These are phyloP conservation scores for Drosophila santomea DNA, from an alignment of 1,140 invertebrate genomes.

Conservation along the genomic window DNA sequence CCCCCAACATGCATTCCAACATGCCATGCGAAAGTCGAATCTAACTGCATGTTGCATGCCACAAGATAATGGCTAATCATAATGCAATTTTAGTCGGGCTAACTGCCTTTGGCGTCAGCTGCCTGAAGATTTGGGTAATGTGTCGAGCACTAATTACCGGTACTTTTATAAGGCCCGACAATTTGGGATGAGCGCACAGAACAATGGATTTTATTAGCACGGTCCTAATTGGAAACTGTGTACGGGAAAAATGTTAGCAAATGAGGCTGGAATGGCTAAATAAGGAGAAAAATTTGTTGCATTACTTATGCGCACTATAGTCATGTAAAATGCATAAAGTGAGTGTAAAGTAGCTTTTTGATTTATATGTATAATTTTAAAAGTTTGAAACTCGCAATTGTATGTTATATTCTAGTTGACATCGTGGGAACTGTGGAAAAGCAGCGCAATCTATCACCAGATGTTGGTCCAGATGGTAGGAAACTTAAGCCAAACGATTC, in stretches of 20 bases:
- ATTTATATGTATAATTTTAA: conserved; percentile 6
- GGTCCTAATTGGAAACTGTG: conserved; percentile 18
- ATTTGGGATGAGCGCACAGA: conserved; percentile 20
- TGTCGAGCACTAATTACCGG: conserved; percentile 47
- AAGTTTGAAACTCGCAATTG: neutral
- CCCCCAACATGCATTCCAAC: conserved; percentile 69
- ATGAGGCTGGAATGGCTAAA: conserved; percentile 27
- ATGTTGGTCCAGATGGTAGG: conserved; percentile 31
- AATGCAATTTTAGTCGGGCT: conserved; percentile 58
- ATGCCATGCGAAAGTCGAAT: conserved; percentile 63
- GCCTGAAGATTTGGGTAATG: conserved; percentile 42
- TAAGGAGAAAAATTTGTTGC: conserved; percentile 37
- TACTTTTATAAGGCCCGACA: neutral
- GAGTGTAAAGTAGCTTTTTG: conserved; percentile 1
- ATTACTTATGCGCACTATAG: conserved; percentile 19
- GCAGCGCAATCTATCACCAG: neutral
- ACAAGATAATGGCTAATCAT: conserved; percentile 77
- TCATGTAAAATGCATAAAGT: conserved; percentile 13
- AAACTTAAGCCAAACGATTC: conserved; percentile 5
- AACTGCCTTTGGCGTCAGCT: conserved; percentile 52
- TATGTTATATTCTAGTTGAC: neutral
- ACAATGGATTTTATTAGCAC: conserved; percentile 29
- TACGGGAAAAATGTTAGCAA: conserved; percentile 22
- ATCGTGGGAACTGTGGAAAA: conserved; percentile 16
- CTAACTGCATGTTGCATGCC: conserved; percentile 80